A percentile compares a stretch with the other conserved stretches of the same genome.
Conservation (phyloP, 2,888 invertebrate species). For the Pherbina coryleti region DNA sequence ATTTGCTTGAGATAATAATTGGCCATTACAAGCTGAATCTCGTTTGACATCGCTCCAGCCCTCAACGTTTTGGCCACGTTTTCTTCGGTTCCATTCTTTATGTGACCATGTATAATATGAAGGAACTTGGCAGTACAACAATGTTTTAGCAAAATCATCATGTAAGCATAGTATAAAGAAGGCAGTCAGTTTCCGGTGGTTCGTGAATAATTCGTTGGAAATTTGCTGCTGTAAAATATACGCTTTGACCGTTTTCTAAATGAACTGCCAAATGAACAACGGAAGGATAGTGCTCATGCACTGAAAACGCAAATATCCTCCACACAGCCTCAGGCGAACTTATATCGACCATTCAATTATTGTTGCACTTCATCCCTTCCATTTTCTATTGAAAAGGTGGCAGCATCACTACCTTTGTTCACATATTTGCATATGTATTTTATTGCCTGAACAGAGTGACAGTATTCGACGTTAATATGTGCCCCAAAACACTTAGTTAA, state of each 20-base stretch:
- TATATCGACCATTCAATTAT: neutral
- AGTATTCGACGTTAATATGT: too few species aligned
- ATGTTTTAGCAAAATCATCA: neutral
- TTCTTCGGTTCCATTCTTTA: neutral
- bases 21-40: neutral
- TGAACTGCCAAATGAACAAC: neutral
- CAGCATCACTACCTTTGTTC: too few species aligned
- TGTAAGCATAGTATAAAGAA: neutral
- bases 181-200: neutral
- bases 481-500: too few species aligned
- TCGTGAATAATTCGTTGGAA: neutral
- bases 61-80: too few species aligned
- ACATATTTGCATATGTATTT: too few species aligned
- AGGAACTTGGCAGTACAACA: neutral
- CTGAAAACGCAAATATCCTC: neutral
- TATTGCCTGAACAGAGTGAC: too few species aligned
- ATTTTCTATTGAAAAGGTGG: too few species aligned
- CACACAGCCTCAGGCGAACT: conserved; percentile 4
- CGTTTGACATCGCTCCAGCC: neutral
- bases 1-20: too few species aligned
- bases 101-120: neutral
- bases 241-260: neutral
- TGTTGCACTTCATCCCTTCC: too few species aligned
- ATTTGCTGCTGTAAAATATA: neutral
- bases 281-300: neutral